These are phyloP conservation scores for Aurelia sp. DNA, from an alignment of 30 jellyfish, hydroid and myxozoan genomes.

Conservation along the genomic window DNA sequence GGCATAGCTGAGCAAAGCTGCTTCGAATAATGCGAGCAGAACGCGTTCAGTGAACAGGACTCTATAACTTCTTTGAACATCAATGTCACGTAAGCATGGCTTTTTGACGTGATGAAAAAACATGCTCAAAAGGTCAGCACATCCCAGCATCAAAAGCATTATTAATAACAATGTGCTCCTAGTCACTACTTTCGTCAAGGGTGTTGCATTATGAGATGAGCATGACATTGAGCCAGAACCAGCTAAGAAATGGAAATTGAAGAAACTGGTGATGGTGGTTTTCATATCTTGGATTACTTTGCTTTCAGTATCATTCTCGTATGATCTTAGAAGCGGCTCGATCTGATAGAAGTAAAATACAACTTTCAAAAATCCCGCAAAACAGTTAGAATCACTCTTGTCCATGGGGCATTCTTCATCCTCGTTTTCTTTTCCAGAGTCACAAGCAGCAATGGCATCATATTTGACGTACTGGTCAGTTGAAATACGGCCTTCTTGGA, in stretches of 20 bases:
- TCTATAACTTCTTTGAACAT: neutral
- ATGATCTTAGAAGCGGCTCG: slow-evolving; percentile 9
- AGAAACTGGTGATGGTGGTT: slow-evolving; percentile 1
- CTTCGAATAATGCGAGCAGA: slow-evolving; percentile 11
- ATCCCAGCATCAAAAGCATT: neutral
- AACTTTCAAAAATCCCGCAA: neutral
- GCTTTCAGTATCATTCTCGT: neutral
- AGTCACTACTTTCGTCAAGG: neutral
- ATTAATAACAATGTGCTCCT: neutral
- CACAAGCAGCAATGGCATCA: neutral
- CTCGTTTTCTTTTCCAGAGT: neutral
- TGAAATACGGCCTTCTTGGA: neutral
- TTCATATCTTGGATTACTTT: neutral
- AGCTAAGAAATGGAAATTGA: slow-evolving; percentile 8
- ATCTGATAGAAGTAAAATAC: slow-evolving; percentile 19
- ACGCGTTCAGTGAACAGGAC: neutral
- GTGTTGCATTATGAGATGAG: slow-evolving; percentile 7
- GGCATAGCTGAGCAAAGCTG: slow-evolving; percentile 18
- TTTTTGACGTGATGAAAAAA: neutral
- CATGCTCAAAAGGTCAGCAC: neutral
- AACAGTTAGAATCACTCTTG: neutral
- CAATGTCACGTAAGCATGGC: neutral
- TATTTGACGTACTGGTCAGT: neutral
- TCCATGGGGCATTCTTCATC: neutral
- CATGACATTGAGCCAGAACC: neutral